Percentiles rank a stretch among this genome's conserved stretches.
These are phyloP conservation scores for Rhabdomys dilectus DNA, from an alignment of 2,113 vertebrate genomes.

Conservation along the genomic window DNA sequence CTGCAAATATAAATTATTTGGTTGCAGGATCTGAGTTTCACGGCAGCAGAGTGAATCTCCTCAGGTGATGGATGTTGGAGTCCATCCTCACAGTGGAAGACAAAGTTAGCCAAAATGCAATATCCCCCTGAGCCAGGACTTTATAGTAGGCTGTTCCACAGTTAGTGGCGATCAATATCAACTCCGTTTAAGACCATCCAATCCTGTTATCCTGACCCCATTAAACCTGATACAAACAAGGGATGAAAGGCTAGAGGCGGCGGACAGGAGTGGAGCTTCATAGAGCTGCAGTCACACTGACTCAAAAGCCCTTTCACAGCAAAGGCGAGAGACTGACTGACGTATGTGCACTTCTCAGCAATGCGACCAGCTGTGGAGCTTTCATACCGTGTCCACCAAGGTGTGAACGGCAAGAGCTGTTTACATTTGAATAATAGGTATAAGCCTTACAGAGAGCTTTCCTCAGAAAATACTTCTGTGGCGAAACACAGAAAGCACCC, in stretches of 20 bases:
- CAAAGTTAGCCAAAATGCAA: constrained; percentile 57
- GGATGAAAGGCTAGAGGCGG: constrained; percentile 30
- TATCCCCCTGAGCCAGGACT: constrained; percentile 17
- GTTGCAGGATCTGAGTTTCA: constrained; percentile 44
- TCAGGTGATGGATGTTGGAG: constrained; percentile 62
- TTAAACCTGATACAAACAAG: constrained; percentile 73
- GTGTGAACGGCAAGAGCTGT: constrained; percentile 54
- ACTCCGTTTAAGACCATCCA: constrained; percentile 73
- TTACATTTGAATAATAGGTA: constrained; percentile 52
- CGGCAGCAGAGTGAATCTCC: constrained; percentile 68
- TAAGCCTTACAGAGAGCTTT: neutral
- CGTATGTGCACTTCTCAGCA: neutral
- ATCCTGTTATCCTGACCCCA: constrained; percentile 77
- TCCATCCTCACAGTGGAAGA: constrained; percentile 63
- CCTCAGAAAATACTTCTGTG: neutral
- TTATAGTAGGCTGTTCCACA: neutral
- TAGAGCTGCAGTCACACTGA: constrained; percentile 4
- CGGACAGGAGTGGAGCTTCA: constrained; percentile 17
- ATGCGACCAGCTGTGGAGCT: constrained; percentile 20
- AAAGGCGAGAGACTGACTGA: neutral
- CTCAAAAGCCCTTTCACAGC: constrained; percentile 39
- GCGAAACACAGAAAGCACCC: neutral
- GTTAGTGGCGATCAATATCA: constrained; percentile 76
- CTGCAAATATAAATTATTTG: constrained; percentile 61
- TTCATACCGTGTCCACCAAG: constrained; percentile 11